Percentiles rank a stretch among this genome's conserved stretches.
Conservation (phyloP, 2,888 invertebrate species). For the Polylopha cassiicola region DNA sequence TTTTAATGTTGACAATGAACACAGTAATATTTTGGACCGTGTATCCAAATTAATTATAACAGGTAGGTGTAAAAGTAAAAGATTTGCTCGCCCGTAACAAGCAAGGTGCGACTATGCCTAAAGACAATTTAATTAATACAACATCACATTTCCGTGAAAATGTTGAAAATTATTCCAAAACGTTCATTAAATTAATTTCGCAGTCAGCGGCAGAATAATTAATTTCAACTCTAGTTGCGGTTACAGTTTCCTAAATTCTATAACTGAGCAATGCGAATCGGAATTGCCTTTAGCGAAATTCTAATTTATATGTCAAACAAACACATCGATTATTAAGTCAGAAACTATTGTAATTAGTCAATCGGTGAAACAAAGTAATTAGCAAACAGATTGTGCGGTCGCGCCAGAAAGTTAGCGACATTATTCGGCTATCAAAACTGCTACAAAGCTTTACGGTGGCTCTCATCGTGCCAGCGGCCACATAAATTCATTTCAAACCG, state of each 20-base stretch:
- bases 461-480: neutral
- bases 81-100: no score
- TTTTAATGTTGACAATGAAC: no score
- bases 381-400: neutral
- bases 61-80: no score
- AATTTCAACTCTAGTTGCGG: neutral
- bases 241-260: neutral
- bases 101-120: no score
- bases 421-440: neutral
- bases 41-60: no score
- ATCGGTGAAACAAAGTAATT: constrained; percentile 4
- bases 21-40: no score
- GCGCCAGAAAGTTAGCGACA: neutral
- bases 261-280: constrained; percentile 11
- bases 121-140: no score
- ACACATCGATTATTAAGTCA: constrained; percentile 3
- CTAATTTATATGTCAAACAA: constrained; percentile 9
- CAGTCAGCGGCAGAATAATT: no score
- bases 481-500: neutral
- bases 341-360: no score
- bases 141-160: no score
- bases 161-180: no score
- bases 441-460: neutral
- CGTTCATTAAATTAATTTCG: no score
- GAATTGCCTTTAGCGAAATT: constrained; percentile 11